Conservation (phyloP, 2,113 vertebrate genomes). For the Centrocercus urophasianus region DNA sequence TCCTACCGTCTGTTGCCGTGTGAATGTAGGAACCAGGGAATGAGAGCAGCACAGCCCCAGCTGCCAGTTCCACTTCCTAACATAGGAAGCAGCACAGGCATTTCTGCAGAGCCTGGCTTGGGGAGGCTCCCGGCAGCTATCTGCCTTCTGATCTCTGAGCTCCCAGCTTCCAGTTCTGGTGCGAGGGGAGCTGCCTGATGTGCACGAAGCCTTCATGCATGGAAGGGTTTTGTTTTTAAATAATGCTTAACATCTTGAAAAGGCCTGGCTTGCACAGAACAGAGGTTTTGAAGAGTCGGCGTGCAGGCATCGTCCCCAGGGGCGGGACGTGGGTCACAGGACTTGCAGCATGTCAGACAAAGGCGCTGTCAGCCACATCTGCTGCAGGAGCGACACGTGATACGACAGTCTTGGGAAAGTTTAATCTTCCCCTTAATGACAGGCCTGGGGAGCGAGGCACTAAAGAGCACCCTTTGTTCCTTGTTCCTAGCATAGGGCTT, state of each 20-base stretch:
- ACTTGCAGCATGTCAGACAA: slow-evolving; percentile 45
- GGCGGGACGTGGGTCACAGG: slow-evolving; percentile 42
- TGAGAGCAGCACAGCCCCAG: background rate
- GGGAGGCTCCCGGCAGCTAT: slow-evolving; percentile 19
- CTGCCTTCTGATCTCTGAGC: background rate
- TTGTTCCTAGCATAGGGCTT: slow-evolving; percentile 51
- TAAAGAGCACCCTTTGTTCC: slow-evolving; percentile 66
- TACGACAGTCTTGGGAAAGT: slow-evolving; percentile 60
- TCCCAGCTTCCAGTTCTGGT: background rate
- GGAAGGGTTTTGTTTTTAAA: background rate
- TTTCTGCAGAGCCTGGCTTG: background rate
- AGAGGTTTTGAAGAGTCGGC: background rate
- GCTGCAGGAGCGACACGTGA: slow-evolving; percentile 63
- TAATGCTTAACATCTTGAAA: background rate
- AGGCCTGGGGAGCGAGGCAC: slow-evolving; percentile 56
- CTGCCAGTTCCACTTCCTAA: background rate
- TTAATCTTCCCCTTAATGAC: slow-evolving; percentile 72
- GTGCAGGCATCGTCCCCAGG: background rate
- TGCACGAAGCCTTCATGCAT: background rate
- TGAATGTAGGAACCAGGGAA: background rate
- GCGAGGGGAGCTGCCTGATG: background rate
- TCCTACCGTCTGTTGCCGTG: background rate
- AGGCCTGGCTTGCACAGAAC: background rate
- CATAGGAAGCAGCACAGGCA: no score
- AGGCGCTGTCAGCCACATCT: slow-evolving; percentile 68